Evolutionary conservation across 23 tunicate genomes (phyloP).

Genomic region (Styela clava): DNA sequence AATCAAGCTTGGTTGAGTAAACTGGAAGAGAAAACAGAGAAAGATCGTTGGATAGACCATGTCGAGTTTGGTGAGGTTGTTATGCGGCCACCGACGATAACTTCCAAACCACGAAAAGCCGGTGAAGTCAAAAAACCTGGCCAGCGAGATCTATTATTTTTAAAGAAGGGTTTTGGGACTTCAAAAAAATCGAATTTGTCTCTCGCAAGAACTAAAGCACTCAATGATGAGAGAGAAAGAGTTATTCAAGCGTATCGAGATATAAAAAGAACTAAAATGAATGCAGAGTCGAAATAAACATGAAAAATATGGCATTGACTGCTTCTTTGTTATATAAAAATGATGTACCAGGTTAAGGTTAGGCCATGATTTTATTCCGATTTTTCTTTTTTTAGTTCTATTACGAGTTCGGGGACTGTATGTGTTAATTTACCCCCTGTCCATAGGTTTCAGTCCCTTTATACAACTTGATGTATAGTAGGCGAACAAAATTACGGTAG

Average conservation of each 20-base stretch:
- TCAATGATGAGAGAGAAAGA: conserved; percentile 12
- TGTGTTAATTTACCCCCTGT: too few species aligned
- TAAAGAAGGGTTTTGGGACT: background rate
- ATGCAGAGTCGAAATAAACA: background rate
- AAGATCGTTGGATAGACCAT: conserved; percentile 17
- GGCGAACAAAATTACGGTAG: too few species aligned
- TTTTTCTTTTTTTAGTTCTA: too few species aligned
- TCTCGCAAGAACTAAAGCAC: conserved; percentile 10
- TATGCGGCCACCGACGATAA: conserved; percentile 9
- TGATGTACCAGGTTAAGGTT: too few species aligned
- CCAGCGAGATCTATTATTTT: conserved; percentile 4
- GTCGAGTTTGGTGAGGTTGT: conserved; percentile 30
- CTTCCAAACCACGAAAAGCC: conserved; percentile 27
- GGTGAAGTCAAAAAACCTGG: conserved; percentile 10
- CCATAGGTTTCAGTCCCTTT: too few species aligned
- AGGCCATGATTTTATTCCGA: too few species aligned
- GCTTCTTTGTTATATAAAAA: too few species aligned
- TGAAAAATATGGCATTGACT: too few species aligned
- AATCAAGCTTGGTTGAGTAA: background rate
- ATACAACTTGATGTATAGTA: too few species aligned
- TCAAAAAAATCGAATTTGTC: conserved; percentile 17
- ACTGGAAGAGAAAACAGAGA: background rate
- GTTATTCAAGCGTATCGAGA: conserved; percentile 16
- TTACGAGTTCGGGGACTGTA: too few species aligned
- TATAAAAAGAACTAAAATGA: conserved; percentile 12